Conservation (phyloP, 2,797 vertebrate genomes). For the Bradypodion pumilum region DNA sequence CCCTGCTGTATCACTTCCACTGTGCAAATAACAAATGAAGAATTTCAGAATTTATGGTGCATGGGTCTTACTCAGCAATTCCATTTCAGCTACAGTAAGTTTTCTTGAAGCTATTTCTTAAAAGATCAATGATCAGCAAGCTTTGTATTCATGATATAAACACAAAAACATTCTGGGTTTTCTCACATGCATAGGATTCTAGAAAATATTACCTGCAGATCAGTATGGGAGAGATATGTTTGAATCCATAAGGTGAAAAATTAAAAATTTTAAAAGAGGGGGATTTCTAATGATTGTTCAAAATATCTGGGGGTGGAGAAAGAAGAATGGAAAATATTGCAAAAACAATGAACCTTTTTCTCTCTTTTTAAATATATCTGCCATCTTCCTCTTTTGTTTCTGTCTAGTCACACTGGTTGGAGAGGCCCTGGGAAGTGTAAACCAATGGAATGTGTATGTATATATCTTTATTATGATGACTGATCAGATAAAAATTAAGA, state of each 20-base stretch:
- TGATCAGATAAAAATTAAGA: no score
- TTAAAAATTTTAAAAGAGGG: neutral
- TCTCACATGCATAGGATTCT: neutral
- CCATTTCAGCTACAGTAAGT: slow-evolving; percentile 34
- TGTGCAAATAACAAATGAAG: slow-evolving; percentile 52
- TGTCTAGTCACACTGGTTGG: no score
- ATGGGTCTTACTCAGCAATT: slow-evolving; percentile 46
- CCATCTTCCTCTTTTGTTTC: no score
- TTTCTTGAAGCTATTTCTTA: neutral
- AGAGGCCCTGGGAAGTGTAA: no score
- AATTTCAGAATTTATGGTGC: neutral
- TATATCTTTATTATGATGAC: no score
- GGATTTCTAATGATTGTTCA: no score
- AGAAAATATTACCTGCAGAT: neutral
- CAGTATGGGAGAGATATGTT: no score
- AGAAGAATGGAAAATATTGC: no score
- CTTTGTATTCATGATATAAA: neutral
- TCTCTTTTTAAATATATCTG: no score
- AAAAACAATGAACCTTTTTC: no score
- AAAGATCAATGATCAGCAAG: neutral
- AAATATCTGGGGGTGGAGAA: no score
- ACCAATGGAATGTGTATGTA: no score
- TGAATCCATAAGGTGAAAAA: neutral
- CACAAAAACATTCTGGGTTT: neutral
- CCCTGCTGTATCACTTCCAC: neutral